phyloP scores from a whole-genome alignment of 2,888 invertebrate genomes.

The Lepidocyrtinus sp. region DNA sequence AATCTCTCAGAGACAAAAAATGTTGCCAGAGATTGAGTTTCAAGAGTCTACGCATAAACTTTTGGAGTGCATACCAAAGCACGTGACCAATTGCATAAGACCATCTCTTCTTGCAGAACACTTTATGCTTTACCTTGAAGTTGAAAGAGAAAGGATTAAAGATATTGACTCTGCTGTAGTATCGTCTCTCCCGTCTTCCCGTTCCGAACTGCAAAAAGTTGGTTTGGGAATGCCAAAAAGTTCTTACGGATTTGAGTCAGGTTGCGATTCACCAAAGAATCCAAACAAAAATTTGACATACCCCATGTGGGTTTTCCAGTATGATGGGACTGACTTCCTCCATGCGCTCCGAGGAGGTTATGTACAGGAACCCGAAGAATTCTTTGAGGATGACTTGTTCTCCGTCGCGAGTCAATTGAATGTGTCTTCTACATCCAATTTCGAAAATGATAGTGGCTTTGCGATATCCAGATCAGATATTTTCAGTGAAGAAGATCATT shows the following conservation, averaged over 20 bases:
- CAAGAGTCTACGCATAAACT: conserved; percentile 65
- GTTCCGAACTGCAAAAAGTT: neutral
- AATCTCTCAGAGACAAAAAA: conserved; percentile 59
- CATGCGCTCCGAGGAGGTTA: too few relatives aligned
- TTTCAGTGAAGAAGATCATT: too few relatives aligned
- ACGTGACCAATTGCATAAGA: conserved; percentile 61
- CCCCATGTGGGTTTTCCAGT: conserved; percentile 64
- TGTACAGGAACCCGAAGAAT: too few relatives aligned
- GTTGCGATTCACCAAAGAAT: neutral
- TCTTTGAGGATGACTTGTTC: too few relatives aligned
- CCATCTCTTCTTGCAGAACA: conserved; percentile 57
- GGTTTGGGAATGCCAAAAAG: conserved; percentile 42
- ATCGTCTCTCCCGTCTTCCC: neutral
- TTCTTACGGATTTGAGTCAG: neutral
- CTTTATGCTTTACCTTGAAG: conserved; percentile 64
- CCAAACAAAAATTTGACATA: conserved; percentile 52
- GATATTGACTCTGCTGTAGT: conserved; percentile 22
- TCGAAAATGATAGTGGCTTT: neutral
- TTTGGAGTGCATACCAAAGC: conserved; percentile 62
- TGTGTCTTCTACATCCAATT: conserved; percentile 24
- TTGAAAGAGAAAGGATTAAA: conserved; percentile 60
- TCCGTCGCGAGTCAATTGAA: conserved; percentile 41
- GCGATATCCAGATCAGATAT: neutral
- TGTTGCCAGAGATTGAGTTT: conserved; percentile 63
- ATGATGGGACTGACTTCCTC: conserved; percentile 66